Base-by-base conservation (phyloP, 2,113 vertebrate genomes). In the Numida meleagris region DNA sequence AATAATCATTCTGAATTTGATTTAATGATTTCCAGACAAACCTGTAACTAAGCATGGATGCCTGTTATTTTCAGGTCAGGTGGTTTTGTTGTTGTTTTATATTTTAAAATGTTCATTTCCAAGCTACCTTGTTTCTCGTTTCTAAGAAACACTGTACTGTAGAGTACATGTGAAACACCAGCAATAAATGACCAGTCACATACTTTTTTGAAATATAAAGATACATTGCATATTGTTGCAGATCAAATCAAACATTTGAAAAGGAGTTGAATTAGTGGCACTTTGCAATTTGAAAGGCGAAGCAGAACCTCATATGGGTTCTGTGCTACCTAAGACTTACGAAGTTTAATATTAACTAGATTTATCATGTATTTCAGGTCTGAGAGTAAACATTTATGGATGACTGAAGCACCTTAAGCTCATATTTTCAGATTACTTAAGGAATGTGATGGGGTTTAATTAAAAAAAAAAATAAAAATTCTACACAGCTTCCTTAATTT, bases 391-490 rank as follows among this genome's bases (percentile, higher is more conserved):
- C 14, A 68, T 38, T 42, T 88, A 59, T 9, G 40, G 27, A 72
- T 67, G 40, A 66, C 5, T 71, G 50, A 67, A 33, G 29, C 8
- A 86, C 71, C 20, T 59, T 67, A 61, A 71, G 6, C 53, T 58
- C 3, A 66, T 57, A 34, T 84, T 91, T 80, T 78, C 33, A 84
- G n/a, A 36, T 93, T 53, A 65, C 73, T 76, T 92, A 57, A 80
- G 71, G 58, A 95, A 55, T 55, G 38, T 23, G 17, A 53, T 67
- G 4, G 18, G 82, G 74, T 93, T 73, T 93, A 95, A 94, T 96
- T 91, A 80, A 86, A 57, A 63, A 93, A 91, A 94, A 63, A 57
- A n/a, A n/a, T n/a, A n/a, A n/a, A 92, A 92, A 94, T 62, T 89
- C 53, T 95, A 58, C 13, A 82, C 11, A 79, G 53, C 50, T 94